These are phyloP conservation scores for Lophius piscatorius DNA, from an alignment of 2,113 vertebrate genomes.

Conservation along the genomic window DNA sequence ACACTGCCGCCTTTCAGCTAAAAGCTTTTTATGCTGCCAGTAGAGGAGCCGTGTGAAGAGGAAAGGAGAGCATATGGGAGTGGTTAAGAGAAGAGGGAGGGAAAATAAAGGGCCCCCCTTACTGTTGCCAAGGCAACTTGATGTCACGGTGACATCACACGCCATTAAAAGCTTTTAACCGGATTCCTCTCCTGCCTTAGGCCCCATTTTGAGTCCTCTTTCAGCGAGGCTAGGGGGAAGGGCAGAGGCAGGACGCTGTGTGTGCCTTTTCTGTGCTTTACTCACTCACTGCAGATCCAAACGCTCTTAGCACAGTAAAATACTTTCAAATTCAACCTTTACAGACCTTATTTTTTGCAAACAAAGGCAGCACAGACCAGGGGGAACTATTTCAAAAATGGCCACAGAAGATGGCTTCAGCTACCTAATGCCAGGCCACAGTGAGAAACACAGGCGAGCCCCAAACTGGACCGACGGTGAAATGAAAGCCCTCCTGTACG, in stretches of 20 bases:
- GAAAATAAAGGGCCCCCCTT: slow-evolving; percentile 82
- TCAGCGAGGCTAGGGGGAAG: slow-evolving; percentile 88
- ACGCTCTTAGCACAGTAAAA: slow-evolving; percentile 60
- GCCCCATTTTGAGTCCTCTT: slow-evolving; percentile 98
- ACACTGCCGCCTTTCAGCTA: slow-evolving; percentile 97
- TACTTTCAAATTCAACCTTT: slow-evolving; percentile 65
- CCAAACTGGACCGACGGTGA: slow-evolving; percentile 98
- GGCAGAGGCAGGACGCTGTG: slow-evolving; percentile 67
- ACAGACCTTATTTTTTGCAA: slow-evolving; percentile 49
- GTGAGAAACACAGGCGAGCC: slow-evolving; percentile 95
- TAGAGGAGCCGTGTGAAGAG: slow-evolving; percentile 75
- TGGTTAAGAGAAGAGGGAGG: slow-evolving; percentile 61
- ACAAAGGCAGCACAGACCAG: slow-evolving; percentile 31
- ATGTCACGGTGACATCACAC: slow-evolving; percentile 98
- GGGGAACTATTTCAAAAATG: slow-evolving; percentile 78
- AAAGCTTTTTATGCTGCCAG: slow-evolving; percentile 94
- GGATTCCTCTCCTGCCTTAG: slow-evolving; percentile 97
- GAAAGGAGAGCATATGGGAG: slow-evolving; percentile 56
- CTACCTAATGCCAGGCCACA: slow-evolving; percentile 87
- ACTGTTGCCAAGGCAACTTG: slow-evolving; percentile 97
- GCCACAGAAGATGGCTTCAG: slow-evolving; percentile 88
- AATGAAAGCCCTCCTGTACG: slow-evolving; percentile 95
- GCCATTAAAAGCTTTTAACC: slow-evolving; percentile 99
- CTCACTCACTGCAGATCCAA: slow-evolving; percentile 43
- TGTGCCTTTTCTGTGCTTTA: too few species aligned